A percentile compares a stretch with the other conserved stretches of the same genome.
Conservation (phyloP, 2,113 vertebrate species). For the Cavia aperea region DNA sequence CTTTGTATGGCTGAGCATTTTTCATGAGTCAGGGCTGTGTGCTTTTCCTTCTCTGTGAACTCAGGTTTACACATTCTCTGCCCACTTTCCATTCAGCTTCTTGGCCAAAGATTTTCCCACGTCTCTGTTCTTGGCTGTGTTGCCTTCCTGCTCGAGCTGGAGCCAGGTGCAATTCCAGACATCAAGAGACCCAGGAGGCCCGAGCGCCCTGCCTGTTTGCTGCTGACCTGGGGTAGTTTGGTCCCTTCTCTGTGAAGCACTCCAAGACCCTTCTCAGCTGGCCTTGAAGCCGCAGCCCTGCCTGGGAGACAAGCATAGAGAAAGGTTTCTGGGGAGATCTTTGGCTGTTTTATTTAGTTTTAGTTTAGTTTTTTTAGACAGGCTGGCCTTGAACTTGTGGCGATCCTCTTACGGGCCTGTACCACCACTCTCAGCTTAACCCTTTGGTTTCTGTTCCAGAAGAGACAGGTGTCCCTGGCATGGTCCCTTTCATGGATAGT, state of each 20-base stretch:
- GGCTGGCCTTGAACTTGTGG: not conserved
- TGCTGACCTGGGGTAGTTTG: not conserved
- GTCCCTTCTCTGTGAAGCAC: not conserved
- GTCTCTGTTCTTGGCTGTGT: not conserved
- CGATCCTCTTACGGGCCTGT: not conserved
- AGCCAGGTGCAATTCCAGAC: not conserved
- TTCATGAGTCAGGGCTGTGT: not conserved
- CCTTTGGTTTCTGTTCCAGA: not conserved
- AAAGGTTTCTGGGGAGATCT: not conserved
- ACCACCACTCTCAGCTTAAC: not conserved
- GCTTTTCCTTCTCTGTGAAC: not conserved
- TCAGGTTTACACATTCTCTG: not conserved
- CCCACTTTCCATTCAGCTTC: not conserved
- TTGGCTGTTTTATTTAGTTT: not conserved
- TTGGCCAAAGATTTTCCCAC: not conserved
- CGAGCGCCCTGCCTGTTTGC: not conserved
- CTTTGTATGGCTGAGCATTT: not conserved
- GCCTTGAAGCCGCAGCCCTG: not conserved
- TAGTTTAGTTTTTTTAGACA: not conserved
- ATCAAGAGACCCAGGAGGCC: not conserved
- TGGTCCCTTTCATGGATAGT: not conserved
- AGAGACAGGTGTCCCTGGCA: not conserved
- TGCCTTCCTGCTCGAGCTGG: not conserved
- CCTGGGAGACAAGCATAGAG: not conserved
- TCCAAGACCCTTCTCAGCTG: not conserved